Base-by-base conservation (phyloP, 2,797 vertebrate genomes). In the Apogon hyalosoma region DNA sequence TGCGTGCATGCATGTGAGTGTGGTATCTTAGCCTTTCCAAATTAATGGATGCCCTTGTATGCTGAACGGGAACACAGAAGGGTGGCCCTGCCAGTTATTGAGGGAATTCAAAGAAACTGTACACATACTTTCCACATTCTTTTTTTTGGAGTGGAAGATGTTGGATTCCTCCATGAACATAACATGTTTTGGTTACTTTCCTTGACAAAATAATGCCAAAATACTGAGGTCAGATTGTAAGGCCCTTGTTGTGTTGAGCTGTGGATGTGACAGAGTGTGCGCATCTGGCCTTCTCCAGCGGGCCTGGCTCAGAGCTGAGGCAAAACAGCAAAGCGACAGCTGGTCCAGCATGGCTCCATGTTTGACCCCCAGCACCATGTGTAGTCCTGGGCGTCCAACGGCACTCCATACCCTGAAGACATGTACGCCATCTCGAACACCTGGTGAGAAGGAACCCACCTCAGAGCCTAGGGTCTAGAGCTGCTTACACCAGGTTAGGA, bases 281-380 rank as follows among this genome's bases (percentile, higher is more conserved):
- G 91, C 92, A 93, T 92, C 91, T 93, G 93, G 92, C 85, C 84
- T 72, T 75, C 79, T 91, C 80, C 69, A 88, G 83, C 56, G 73
- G 77, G 81, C 77, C 74, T 68, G 88, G 78, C 91, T 88, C 70
- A 45, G 87, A 89, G 85, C 87, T 79, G 40, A 61, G 77, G 86
- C 42, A 75, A 73, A 89, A 89, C 90, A 90, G 92, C 83, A 84
- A 90, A 84, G 89, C 86, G 93, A 93, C 94, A 95, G 94, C 94
- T 95, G 94, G 94, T 94, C 88, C 86, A 84, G 81, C 87, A 85
- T 87, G 91, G 90, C 92, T 92, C 90, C 88, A 90, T 93, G 93
- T 94, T 93, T 93, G 93, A 94, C 94, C 93, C 92, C 70, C 90
- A 89, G 84, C 90, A 88, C 90, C 63, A 80, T 70, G 84, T 88